Evolutionary conservation across 2,888 invertebrate species (phyloP).

Genomic region (Dilophus febrilis): DNA sequence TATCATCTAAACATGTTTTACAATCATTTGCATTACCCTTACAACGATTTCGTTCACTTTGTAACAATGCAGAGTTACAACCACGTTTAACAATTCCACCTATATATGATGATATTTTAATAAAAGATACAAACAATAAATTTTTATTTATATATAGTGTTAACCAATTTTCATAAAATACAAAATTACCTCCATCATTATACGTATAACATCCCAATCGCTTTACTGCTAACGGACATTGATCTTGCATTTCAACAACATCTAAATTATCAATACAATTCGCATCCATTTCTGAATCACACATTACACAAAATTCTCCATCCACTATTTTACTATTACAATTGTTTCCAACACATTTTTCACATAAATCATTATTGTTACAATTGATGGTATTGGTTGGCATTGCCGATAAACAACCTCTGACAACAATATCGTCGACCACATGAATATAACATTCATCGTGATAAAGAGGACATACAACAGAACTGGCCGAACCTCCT

Average conservation of each 20-base stretch:
- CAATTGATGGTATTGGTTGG: no score
- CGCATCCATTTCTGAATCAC: neutral
- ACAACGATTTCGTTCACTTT: neutral
- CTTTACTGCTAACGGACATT: neutral
- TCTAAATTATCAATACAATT: neutral
- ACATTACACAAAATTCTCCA: neutral
- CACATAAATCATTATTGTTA: neutral
- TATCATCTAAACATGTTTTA: conserved; percentile 1
- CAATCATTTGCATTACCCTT: neutral
- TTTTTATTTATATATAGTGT: no score
- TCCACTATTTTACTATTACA: neutral
- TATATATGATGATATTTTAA: no score
- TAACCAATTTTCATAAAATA: no score
- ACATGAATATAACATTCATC: conserved; percentile 1
- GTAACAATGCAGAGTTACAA: neutral
- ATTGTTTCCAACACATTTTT: neutral
- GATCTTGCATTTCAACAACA: neutral
- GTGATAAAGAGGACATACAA: neutral
- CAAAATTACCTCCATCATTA: conserved; percentile 2
- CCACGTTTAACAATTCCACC: neutral
- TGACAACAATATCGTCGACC: neutral
- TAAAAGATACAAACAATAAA: no score
- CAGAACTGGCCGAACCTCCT: neutral
- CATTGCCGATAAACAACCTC: neutral
- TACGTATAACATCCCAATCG: conserved; percentile 1